phyloP scores from a whole-genome alignment of 2,888 invertebrate genomes.

The Zhuqinia jingwanae region DNA sequence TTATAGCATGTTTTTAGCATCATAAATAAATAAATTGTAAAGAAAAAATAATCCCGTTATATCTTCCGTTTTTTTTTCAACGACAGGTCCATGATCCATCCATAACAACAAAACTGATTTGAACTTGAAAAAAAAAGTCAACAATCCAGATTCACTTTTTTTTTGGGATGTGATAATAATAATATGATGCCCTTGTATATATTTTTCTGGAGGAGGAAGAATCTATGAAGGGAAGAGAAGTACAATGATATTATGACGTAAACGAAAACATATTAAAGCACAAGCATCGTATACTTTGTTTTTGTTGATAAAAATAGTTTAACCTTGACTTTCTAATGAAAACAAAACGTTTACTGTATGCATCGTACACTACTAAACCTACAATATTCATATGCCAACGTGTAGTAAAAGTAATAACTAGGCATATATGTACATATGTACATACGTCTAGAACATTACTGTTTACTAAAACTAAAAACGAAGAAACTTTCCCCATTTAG shows the following conservation, averaged over 20 bases:
- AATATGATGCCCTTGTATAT: slow-evolving; percentile 26
- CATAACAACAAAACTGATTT: too few species aligned
- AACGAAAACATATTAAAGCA: not conserved
- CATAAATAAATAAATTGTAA: not conserved
- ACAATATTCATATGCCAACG: too few species aligned
- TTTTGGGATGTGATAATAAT: not conserved
- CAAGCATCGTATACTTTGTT: not conserved
- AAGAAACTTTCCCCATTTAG: slow-evolving; percentile 9
- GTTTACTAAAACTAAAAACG: too few species aligned
- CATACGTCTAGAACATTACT: too few species aligned
- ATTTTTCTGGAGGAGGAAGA: not conserved
- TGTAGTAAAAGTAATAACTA: too few species aligned
- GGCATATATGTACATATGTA: too few species aligned
- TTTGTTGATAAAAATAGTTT: slow-evolving; percentile 34
- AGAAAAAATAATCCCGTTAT: slow-evolving; percentile 28
- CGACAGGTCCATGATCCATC: slow-evolving; percentile 12
- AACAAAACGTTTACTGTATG: too few species aligned
- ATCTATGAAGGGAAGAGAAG: not conserved
- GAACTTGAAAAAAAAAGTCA: not conserved
- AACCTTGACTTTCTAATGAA: slow-evolving; percentile 31
- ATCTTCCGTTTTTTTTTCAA: slow-evolving; percentile 4
- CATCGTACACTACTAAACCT: too few species aligned
- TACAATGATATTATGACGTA: not conserved
- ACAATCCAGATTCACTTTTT: slow-evolving; percentile 16
- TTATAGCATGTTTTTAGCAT: slow-evolving; percentile 1